Evolutionary conservation across 2,797 vertebrate species (phyloP).

Genomic region (Okamejei kenojei): DNA sequence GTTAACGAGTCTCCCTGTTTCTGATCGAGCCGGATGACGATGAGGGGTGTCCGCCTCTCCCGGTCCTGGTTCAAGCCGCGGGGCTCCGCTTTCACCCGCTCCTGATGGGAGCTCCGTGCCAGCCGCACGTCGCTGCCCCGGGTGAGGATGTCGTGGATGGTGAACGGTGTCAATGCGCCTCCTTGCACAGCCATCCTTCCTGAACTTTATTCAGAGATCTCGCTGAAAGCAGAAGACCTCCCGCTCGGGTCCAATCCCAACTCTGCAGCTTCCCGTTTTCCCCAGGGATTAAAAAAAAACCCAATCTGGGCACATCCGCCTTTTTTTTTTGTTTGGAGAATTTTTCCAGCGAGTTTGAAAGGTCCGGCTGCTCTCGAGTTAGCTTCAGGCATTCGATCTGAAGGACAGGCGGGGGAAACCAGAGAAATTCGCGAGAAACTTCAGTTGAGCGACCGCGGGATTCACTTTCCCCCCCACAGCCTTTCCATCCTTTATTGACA

Average conservation of each 20-base stretch:
- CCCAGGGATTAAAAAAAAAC: background rate
- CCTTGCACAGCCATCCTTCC: slow-evolving; percentile 55
- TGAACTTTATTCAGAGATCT: background rate
- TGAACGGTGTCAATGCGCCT: slow-evolving; percentile 54
- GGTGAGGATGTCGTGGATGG: slow-evolving; percentile 64
- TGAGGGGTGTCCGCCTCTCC: background rate
- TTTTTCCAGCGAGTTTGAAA: background rate
- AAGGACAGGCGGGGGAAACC: no score
- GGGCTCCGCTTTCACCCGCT: background rate
- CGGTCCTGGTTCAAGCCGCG: slow-evolving; percentile 39
- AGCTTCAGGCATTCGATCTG: background rate
- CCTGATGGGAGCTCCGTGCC: slow-evolving; percentile 9
- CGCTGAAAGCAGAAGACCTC: background rate
- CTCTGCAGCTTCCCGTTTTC: background rate
- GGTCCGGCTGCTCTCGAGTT: background rate
- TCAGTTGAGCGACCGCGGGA: no score
- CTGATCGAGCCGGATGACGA: slow-evolving; percentile 24
- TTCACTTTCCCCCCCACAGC: background rate
- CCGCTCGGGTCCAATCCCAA: background rate
- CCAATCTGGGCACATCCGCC: slow-evolving; percentile 15
- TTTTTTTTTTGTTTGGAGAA: background rate
- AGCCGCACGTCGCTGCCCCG: slow-evolving; percentile 45
- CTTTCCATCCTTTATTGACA: slow-evolving; percentile 25
- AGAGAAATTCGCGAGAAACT: background rate
- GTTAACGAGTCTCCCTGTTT: background rate